A percentile compares a stretch with the other conserved stretches of the same genome.
Evolutionary conservation across 1,140 invertebrate genomes (phyloP).

Genomic region (Drosophila persimilis): DNA sequence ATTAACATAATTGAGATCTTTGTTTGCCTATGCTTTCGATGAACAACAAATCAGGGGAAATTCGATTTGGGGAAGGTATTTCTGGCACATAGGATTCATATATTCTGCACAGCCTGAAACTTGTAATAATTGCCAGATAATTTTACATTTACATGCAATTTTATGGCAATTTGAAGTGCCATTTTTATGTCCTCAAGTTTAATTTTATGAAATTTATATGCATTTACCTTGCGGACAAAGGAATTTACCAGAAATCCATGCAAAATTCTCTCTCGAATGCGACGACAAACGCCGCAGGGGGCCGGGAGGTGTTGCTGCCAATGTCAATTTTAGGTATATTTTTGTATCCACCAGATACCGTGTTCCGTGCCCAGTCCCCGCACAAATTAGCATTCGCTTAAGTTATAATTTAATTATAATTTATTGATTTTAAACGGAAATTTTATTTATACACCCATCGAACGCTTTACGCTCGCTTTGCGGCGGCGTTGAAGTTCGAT

Average conservation of each 20-base stretch:
- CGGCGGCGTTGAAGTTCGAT: conserved; percentile 74
- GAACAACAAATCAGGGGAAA: neutral
- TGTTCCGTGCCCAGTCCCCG: too few relatives aligned
- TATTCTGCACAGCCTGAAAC: neutral
- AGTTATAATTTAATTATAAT: conserved; percentile 82
- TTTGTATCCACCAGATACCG: conserved; percentile 15
- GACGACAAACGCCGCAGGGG: conserved; percentile 67
- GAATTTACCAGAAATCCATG: conserved; percentile 8
- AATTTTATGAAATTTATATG: conserved; percentile 58
- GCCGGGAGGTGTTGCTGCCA: conserved; percentile 7
- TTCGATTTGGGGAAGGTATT: neutral
- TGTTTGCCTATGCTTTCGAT: conserved; percentile 47
- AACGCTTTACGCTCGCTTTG: conserved; percentile 17
- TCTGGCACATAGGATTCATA: neutral
- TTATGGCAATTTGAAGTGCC: conserved; percentile 42
- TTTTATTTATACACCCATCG: conserved; percentile 56
- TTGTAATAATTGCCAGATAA: neutral
- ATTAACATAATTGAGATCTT: conserved; percentile 80
- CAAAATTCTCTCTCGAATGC: conserved; percentile 42
- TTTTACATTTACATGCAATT: conserved; percentile 19
- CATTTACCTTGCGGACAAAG: conserved; percentile 43
- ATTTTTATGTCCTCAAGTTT: conserved; percentile 58
- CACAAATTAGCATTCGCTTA: conserved; percentile 73
- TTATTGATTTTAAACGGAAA: conserved; percentile 73
- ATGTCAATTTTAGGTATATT: conserved; percentile 18